phyloP scores from a whole-genome alignment of 2,888 invertebrate genomes.

The Lottia gigantea region DNA sequence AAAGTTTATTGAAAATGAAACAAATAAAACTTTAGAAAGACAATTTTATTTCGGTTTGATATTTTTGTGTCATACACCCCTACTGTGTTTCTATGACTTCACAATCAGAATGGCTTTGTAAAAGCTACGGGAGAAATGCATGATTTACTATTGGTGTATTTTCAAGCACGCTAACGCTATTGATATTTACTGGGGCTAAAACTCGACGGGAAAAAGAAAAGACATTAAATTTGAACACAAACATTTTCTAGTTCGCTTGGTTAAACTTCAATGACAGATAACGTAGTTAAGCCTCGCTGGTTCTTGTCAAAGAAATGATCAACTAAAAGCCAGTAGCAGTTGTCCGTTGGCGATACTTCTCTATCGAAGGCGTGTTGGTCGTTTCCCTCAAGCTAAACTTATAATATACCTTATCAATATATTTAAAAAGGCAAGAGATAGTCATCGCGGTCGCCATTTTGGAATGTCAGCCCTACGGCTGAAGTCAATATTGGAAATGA shows the following conservation, averaged over 20 bases:
- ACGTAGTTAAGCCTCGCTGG: constrained; percentile 3
- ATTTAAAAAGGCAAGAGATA: neutral
- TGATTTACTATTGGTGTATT: neutral
- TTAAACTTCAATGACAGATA: constrained; percentile 7
- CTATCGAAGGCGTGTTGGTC: neutral
- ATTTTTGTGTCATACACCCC: neutral
- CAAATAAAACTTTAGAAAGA: neutral
- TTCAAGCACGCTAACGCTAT: neutral
- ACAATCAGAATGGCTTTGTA: constrained; percentile 4
- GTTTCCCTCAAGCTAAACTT: constrained; percentile 8
- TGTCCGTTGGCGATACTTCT: neutral
- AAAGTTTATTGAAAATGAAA: neutral
- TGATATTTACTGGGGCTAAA: neutral
- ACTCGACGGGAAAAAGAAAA: constrained; percentile 2
- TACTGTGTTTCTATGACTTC: constrained; percentile 8
- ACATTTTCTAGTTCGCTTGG: neutral
- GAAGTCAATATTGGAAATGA: neutral
- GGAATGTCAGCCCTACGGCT: constrained; percentile 6
- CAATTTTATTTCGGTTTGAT: constrained; percentile 1
- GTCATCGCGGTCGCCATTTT: neutral
- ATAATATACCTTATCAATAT: neutral
- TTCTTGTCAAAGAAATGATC: constrained; percentile 7
- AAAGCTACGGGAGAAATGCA: neutral
- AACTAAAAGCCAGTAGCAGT: constrained; percentile 3
- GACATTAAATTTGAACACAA: constrained; percentile 11